Evolutionary conservation across 2,113 vertebrate genomes (phyloP).

Genomic region (Erythrocebus patas): DNA sequence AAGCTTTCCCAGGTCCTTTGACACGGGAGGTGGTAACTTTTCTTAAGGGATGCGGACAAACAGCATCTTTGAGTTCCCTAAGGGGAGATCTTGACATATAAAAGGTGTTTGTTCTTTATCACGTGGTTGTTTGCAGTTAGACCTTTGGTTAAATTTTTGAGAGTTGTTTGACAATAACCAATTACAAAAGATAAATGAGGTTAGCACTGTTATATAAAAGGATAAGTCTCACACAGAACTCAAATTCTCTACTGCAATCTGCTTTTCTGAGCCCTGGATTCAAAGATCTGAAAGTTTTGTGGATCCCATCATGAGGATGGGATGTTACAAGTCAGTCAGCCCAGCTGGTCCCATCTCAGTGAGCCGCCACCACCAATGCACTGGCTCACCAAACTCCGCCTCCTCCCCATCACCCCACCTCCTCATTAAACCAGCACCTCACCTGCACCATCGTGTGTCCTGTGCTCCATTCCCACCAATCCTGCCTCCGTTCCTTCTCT

Average conservation of each 20-base stretch:
- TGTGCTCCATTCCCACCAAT: not conserved
- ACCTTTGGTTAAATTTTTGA: not conserved
- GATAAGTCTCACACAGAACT: not conserved
- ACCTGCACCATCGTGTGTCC: not conserved
- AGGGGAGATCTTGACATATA: not conserved
- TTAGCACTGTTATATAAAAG: not conserved
- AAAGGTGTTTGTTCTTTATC: not conserved
- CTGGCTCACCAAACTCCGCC: no score
- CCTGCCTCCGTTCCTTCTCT: not conserved
- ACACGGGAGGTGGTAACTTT: not conserved
- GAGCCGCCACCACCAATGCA: no score
- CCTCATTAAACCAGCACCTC: not conserved
- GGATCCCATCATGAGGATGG: rapidly evolving
- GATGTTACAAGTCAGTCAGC: no score
- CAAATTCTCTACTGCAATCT: not conserved
- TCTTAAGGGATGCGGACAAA: not conserved
- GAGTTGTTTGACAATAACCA: not conserved
- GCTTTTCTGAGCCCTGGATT: not conserved
- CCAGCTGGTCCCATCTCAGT: rapidly evolving
- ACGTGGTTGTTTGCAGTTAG: not conserved
- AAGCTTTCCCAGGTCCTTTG: not conserved
- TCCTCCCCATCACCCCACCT: not conserved
- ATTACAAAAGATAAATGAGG: not conserved
- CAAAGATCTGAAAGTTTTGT: not conserved
- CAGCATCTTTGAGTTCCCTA: not conserved